These are phyloP conservation scores for Pollenia griseotomentosa DNA, from an alignment of 2,888 invertebrate genomes.

Conservation along the genomic window DNA sequence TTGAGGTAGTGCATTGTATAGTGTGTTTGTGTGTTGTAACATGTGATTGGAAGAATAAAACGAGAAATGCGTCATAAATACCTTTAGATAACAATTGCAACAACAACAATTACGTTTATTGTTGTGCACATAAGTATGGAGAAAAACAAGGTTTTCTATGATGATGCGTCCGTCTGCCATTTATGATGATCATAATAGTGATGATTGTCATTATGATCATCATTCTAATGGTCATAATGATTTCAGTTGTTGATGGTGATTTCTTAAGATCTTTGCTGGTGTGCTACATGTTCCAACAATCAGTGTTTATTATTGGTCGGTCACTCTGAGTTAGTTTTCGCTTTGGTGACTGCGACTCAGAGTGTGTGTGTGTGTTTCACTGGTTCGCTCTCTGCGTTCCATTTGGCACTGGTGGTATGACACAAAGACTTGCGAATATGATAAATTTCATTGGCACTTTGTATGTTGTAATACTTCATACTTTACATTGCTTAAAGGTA, in stretches of 20 bases:
- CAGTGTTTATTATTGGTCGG: slow-evolving; percentile 54
- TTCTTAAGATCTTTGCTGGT: slow-evolving; percentile 37
- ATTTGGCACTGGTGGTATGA: slow-evolving; percentile 55
- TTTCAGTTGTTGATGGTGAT: slow-evolving; percentile 24
- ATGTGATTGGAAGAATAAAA: slow-evolving; percentile 40
- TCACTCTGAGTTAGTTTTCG: slow-evolving; percentile 35
- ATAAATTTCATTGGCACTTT: slow-evolving; percentile 74
- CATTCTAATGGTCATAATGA: slow-evolving; percentile 33
- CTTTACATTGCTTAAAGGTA: slow-evolving; percentile 70
- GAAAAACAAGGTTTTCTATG: slow-evolving; percentile 51
- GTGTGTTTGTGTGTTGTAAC: slow-evolving; percentile 23
- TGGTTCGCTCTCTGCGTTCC: not conserved
- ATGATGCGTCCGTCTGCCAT: slow-evolving; percentile 62
- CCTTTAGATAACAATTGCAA: slow-evolving; percentile 61
- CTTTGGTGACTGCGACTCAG: not conserved
- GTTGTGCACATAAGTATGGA: not conserved
- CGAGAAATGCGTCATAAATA: slow-evolving; percentile 72
- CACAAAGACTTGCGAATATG: slow-evolving; percentile 71
- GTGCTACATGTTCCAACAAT: slow-evolving; percentile 39
- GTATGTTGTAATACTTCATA: slow-evolving; percentile 73
- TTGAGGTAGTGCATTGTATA: not conserved
- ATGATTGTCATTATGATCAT: slow-evolving; percentile 37
- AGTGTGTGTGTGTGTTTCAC: slow-evolving; percentile 26
- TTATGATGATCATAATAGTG: slow-evolving; percentile 50
- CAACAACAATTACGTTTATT: slow-evolving; percentile 37